Evolutionary conservation across 2,797 vertebrate genomes (phyloP), one percentile per base, ranked within the genome.

Genomic region (Cetoscarus ocellatus): DNA sequence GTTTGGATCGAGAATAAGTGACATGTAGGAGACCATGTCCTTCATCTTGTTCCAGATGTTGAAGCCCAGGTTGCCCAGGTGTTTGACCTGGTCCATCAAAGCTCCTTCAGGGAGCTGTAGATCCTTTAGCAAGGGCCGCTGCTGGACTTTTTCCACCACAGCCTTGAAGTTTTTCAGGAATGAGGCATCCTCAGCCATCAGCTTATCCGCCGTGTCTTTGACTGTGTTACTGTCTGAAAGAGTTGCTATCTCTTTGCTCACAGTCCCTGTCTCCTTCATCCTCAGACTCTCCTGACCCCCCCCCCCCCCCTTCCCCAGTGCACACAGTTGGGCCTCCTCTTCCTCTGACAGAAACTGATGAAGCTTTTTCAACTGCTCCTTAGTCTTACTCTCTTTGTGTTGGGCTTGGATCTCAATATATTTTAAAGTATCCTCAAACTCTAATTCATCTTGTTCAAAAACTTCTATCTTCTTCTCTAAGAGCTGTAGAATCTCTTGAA

Each of bases 1-100:
- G 19, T 50, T 50, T 50, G 17, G 49, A 18, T 50, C 49, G 10
- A 50, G 48, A 50, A 50, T 19, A 9, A 50, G 8, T 19, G 48
- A 10, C 10, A 7, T 50, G 48, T 50, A 50, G 17, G 48, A 50
- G 48, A 50, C 48, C 48, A 50, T 3, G 48, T 19, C 48, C 48
- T 50, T 50, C 48, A 50, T 50, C 48, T 50, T 50, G 48, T 5
- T 38, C 36, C 48, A 50, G 48, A 50, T 50, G 17, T 27, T 50
- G 48, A 19, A 50, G 48, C 18, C 19, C 49, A 51, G 19, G 19
- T 51, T 51, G 3, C 49, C 49, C 49, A 51, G 19, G 49, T 51
- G 49, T 51, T 51, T 51, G 49, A 19, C 49, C 11, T 13, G 2
- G 4, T 51, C 49, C 13, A 51, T 51, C 19, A 51, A 19, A 49